A percentile compares a stretch with the other conserved stretches of the same genome.
phyloP scores from a whole-genome alignment of 2,888 invertebrate genomes.

The Lydus trimaculatus region DNA sequence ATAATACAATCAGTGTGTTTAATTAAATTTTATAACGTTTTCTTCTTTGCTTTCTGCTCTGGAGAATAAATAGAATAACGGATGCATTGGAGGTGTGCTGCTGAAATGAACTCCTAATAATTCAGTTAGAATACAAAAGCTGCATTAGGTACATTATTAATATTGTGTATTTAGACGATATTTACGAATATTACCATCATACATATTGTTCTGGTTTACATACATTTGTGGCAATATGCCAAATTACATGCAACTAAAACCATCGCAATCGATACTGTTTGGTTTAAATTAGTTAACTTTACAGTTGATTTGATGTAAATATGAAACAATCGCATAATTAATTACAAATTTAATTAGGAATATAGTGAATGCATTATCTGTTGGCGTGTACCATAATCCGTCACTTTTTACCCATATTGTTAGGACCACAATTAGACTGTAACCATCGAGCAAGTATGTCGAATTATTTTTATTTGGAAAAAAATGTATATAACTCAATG shows the following conservation, averaged over 20 bases:
- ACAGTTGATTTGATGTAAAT: background rate
- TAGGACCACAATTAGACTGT: constrained; percentile 11
- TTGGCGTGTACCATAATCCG: background rate
- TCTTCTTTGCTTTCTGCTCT: constrained; percentile 57
- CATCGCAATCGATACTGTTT: background rate
- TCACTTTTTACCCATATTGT: background rate
- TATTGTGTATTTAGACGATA: background rate
- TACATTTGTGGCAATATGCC: background rate
- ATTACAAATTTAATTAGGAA: constrained; percentile 8
- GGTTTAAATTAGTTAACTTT: background rate
- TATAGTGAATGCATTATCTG: constrained; percentile 10
- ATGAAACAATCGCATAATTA: background rate
- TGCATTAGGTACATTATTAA: background rate
- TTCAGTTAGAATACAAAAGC: background rate
- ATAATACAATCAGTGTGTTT: constrained; percentile 41
- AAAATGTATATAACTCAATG: background rate
- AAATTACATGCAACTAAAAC: background rate
- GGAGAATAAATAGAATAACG: constrained; percentile 59
- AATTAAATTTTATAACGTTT: constrained; percentile 56
- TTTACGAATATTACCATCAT: background rate
- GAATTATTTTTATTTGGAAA: background rate
- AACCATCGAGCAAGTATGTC: constrained; percentile 15
- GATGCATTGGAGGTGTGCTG: constrained; percentile 27
- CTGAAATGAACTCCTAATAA: background rate
- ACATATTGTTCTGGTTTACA: background rate